Evolutionary conservation across 1,140 invertebrate species (phyloP).

Genomic region (Papilio dardanus): DNA sequence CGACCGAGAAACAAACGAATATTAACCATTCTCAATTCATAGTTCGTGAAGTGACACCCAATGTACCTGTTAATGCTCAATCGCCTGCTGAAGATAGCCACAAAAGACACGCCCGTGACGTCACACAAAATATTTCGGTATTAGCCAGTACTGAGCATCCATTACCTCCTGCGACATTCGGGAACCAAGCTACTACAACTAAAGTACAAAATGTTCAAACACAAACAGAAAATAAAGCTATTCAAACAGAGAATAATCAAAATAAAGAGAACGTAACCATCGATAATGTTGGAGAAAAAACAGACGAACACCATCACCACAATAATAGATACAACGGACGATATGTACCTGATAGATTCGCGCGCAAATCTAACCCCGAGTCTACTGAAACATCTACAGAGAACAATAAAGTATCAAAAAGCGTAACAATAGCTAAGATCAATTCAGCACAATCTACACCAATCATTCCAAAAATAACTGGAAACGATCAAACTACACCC

Average conservation of each 20-base stretch:
- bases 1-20: background rate
- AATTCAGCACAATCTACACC: background rate
- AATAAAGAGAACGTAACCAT: background rate
- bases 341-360: background rate
- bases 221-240: background rate
- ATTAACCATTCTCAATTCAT: constrained; percentile 15
- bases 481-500: background rate
- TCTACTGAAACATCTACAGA: background rate
- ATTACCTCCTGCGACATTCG: background rate
- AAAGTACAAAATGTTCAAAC: background rate
- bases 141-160: background rate
- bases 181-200: constrained; percentile 10
- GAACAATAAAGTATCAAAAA: background rate
- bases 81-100: background rate
- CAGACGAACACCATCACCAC: background rate
- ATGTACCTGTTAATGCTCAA: background rate
- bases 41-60: constrained; percentile 1
- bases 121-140: background rate
- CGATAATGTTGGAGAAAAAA: constrained; percentile 4
- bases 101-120: constrained; percentile 27
- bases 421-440: background rate
- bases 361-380: background rate
- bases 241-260: background rate
- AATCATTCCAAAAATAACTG: background rate
- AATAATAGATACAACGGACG: background rate